Evolutionary conservation across 2,113 vertebrate species (phyloP), one percentile per base, ranked within the genome.

Genomic region (Mystacornis crossleyi): DNA sequence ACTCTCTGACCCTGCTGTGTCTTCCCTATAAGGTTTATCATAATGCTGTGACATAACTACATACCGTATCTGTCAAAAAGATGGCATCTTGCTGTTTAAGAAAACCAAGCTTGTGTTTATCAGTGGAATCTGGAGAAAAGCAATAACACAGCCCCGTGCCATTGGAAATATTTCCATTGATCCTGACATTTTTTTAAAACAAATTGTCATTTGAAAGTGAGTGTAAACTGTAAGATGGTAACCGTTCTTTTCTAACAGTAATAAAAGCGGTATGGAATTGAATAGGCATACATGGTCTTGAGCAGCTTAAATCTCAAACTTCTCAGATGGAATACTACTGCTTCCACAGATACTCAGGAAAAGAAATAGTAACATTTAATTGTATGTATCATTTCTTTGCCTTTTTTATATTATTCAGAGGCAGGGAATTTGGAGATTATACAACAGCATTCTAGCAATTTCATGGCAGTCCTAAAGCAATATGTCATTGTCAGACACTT

Each of bases 401-500:
- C 70, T 65, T 93, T 97, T 97, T 93, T 57, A 84, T 95, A 55
- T 91, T 95, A 43, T 95, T 97, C 60, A 77, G 81, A 91, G 29
- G 12, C 48, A 93, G 47, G 57, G 66, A 97, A 94, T 75, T 74
- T 84, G 67, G 66, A 91, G 78, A 96, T 90, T 91, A 82, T 50
- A 51, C 85, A 97, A 97, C 96, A 97, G 97, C 96, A 97, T 98
- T 98, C 98, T 69, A 95, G 91, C 97, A 47, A 97, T 98, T 98
- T 98, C 95, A 82, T 94, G 97, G 95, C 96, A 97, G 94, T 96
- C 96, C 93, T 98, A 91, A 96, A 98, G 97, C 94, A 97, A 96
- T 98, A 97, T 97, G 97, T 98, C 97, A 98, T 98, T 98, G 97
- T 98, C 98, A 98, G 95, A 96, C 92, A 93, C 87, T 97, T 98